A percentile compares a stretch with the other conserved stretches of the same genome.
Evolutionary conservation across 2,113 vertebrate species (phyloP).

Genomic region (Cephalophus harveyi): DNA sequence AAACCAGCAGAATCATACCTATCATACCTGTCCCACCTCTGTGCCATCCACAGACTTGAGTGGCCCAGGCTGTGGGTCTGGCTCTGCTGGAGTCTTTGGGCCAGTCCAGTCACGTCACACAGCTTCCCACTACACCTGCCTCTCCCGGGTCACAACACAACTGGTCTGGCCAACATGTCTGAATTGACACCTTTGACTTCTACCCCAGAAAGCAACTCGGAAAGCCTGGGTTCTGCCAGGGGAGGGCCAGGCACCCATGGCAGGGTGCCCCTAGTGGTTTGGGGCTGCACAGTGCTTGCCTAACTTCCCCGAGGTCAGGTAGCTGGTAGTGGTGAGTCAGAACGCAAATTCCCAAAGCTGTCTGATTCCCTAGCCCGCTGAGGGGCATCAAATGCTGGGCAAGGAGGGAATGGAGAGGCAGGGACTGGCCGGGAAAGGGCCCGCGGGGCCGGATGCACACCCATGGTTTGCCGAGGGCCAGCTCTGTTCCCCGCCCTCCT

Average conservation of each 20-base stretch:
- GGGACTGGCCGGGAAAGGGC: not conserved
- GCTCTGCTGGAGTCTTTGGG: accelerated
- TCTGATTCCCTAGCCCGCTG: not conserved
- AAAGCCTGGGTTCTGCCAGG: accelerated
- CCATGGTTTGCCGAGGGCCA: not conserved
- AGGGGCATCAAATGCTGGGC: not conserved
- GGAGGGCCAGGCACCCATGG: accelerated
- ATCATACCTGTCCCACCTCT: accelerated
- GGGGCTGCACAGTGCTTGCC: not conserved
- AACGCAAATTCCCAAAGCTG: accelerated
- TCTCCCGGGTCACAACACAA: not conserved
- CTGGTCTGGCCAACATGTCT: accelerated
- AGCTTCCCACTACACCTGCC: not conserved
- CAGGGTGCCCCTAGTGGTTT: not conserved
- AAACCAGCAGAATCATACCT: not conserved
- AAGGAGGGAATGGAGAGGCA: too few relatives aligned
- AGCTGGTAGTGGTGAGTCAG: not conserved
- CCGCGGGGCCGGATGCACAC: accelerated
- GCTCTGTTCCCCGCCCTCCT: not conserved
- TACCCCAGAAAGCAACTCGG: not conserved
- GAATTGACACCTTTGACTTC: not conserved
- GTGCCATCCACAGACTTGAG: accelerated
- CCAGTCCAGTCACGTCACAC: accelerated
- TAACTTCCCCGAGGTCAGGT: not conserved
- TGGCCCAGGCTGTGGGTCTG: not conserved